Evolutionary conservation across 2,888 invertebrate genomes (phyloP), one percentile per base, ranked within the genome.

Genomic region (Drepanosiphum platanoidis): DNA sequence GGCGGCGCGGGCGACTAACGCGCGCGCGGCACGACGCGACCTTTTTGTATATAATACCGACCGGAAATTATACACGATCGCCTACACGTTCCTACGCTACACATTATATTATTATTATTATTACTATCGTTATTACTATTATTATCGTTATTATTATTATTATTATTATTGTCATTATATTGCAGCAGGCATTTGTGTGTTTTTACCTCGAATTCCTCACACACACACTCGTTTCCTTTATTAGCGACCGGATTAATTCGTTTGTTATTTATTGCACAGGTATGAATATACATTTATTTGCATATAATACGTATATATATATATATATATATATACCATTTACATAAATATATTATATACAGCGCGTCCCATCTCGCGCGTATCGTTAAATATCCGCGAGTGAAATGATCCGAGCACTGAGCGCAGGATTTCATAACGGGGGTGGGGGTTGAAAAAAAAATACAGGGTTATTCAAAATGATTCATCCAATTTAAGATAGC

Each of bases 1-100:
- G 61, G 30, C 18, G 7, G 30, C 18, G 7, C 11, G n/a, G 22
- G 71, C 70, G 15, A 71, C 30, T 39, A 58, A 71, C 71, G 58
- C 70, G 71, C 70, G 71, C 71, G 39, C 30, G 64, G 64, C 11
- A 11, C 64, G 64, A 30, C 11, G 3, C 64, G 64, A 61, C 81
- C 71, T 81, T 81, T 81, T 71, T 71, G 71, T 71, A 22, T 22
- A 66, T 32, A 79, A 79, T 68, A 68, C 79, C n/a, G 27, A 68
- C 79, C 30, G 66, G 32, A 66, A 79, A 68, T 42, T 58, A 52
- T 18, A 30, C 80, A 70, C 61, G 39, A 61, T 77, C 39, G 36
- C 61, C 27, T 58, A 66, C 39, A 78, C 27, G n/a, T n/a, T 11
- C 30, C n/a, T 68, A 79, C 30, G 46, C n/a, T n/a, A n/a, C n/a